Evolutionary conservation across 2,888 invertebrate species (phyloP).

Genomic region (Eupithecia pulchellata): DNA sequence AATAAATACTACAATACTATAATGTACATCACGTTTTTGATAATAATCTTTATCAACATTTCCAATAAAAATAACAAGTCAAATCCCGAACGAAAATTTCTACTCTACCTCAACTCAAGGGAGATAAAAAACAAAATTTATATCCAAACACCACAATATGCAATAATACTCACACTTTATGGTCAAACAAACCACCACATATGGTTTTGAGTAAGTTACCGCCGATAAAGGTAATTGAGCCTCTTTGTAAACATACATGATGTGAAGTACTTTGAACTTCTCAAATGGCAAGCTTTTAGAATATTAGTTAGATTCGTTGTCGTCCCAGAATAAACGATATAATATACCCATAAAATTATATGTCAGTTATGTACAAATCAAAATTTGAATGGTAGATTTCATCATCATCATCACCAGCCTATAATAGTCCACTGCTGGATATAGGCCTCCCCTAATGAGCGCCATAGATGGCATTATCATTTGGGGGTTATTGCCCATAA

Average conservation of each 20-base stretch:
- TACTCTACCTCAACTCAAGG: constrained; percentile 15
- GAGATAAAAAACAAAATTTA: constrained; percentile 22
- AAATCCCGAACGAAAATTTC: constrained; percentile 29
- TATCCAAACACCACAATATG: constrained; percentile 24
- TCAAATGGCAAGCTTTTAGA: constrained; percentile 9
- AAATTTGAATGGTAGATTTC: background rate
- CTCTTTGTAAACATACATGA: constrained; percentile 17
- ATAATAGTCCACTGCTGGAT: too few relatives aligned
- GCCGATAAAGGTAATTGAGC: constrained; percentile 27
- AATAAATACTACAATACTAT: too few relatives aligned
- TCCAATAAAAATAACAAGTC: constrained; percentile 7
- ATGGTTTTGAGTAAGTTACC: constrained; percentile 23
- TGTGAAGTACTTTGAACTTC: constrained; percentile 17
- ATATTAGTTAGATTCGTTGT: background rate
- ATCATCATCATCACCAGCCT: too few relatives aligned
- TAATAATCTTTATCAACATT: too few relatives aligned
- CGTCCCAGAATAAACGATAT: background rate
- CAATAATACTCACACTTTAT: constrained; percentile 32
- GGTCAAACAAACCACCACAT: constrained; percentile 23
- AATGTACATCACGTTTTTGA: too few relatives aligned
- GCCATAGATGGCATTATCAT: too few relatives aligned
- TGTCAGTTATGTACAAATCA: background rate
- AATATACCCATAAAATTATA: background rate
- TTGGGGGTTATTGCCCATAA: too few relatives aligned
- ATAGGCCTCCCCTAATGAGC: too few relatives aligned